Conservation (phyloP, 1,140 invertebrate genomes). For the Microplitis mediator region DNA sequence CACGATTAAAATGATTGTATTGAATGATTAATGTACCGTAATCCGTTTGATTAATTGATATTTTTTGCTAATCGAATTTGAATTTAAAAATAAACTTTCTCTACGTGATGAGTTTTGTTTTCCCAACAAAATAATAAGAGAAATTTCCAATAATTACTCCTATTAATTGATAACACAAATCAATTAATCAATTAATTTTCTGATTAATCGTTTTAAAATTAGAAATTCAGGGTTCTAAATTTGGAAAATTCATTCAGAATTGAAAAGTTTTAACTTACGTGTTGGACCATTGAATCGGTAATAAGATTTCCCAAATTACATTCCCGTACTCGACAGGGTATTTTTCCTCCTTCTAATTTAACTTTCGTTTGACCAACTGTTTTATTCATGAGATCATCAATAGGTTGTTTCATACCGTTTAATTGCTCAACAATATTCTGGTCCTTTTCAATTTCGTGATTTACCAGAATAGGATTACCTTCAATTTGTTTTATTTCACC, state of each 20-base stretch:
- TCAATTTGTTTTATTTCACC: conserved; percentile 73
- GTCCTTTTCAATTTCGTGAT: conserved; percentile 70
- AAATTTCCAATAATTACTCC: too few relatives aligned
- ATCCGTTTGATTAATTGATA: too few relatives aligned
- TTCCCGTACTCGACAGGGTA: conserved; percentile 75
- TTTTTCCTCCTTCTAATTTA: conserved; percentile 71
- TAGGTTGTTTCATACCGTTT: conserved; percentile 66
- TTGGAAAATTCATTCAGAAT: too few relatives aligned
- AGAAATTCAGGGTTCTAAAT: neutral
- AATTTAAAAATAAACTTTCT: too few relatives aligned
- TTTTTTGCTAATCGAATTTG: too few relatives aligned
- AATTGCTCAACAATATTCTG: conserved; percentile 69
- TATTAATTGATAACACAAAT: too few relatives aligned
- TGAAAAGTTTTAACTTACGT: conserved; percentile 50
- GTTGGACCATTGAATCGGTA: conserved; percentile 73
- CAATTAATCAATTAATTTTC: too few relatives aligned
- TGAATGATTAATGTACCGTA: too few relatives aligned
- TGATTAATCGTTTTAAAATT: conserved; percentile 69
- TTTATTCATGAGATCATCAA: too few relatives aligned
- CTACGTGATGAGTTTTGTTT: too few relatives aligned
- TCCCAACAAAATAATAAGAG: too few relatives aligned
- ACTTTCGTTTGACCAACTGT: conserved; percentile 35
- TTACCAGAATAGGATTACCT: conserved; percentile 83
- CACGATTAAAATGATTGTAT: too few relatives aligned
- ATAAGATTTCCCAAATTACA: conserved; percentile 87